A percentile compares a stretch with the other conserved stretches of the same genome.
These are phyloP conservation scores for Camponotus pennsylvanicus DNA, from an alignment of 1,140 invertebrate species.

Conservation along the genomic window DNA sequence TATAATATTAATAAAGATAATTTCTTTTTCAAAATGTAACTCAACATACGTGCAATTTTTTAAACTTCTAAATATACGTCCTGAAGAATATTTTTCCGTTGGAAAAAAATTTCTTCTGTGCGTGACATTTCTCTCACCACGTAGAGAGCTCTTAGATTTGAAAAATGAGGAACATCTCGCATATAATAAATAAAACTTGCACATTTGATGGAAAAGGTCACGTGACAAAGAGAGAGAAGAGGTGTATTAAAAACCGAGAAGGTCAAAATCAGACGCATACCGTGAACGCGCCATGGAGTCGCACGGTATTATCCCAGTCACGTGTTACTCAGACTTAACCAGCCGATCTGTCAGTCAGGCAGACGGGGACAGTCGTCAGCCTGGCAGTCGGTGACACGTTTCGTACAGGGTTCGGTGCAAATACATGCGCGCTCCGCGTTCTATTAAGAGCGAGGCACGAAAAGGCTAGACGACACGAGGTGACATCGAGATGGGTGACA, in stretches of 20 bases:
- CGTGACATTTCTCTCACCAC: background rate
- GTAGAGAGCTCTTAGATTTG: background rate
- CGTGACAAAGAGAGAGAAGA: background rate
- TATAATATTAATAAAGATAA: background rate
- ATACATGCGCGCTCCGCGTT: conserved; percentile 71
- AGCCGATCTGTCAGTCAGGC: conserved; percentile 74
- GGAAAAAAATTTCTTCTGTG: background rate
- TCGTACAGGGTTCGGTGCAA: conserved; percentile 65
- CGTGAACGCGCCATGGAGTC: conserved; percentile 24
- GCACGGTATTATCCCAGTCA: conserved; percentile 68
- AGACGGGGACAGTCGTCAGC: conserved; percentile 57
- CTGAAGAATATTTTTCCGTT: background rate
- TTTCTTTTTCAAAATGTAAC: background rate
- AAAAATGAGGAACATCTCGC: background rate
- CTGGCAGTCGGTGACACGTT: conserved; percentile 72
- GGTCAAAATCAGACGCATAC: conserved; percentile 25
- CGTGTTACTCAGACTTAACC: conserved; percentile 68
- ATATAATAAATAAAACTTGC: background rate
- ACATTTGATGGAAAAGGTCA: background rate
- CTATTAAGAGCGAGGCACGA: conserved; percentile 82
- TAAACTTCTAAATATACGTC: background rate
- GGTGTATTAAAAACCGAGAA: conserved; percentile 37
- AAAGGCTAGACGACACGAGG: conserved; percentile 79
- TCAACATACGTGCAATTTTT: background rate
- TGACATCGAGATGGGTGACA: conserved; percentile 82